These are phyloP conservation scores for Microcebus griseorufus DNA, from an alignment of 2,113 vertebrate genomes.

Conservation along the genomic window DNA sequence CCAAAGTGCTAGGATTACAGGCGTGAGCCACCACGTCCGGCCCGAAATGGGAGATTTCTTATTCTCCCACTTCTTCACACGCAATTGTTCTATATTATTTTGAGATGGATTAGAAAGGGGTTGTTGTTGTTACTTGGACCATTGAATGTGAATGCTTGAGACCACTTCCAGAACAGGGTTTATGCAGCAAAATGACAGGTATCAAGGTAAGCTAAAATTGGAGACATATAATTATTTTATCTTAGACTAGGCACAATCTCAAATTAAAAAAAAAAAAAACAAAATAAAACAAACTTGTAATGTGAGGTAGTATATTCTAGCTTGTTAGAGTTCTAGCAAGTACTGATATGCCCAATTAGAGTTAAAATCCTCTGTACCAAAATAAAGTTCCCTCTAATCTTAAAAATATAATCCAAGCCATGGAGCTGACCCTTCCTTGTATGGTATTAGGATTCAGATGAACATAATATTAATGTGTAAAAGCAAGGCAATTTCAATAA, in stretches of 20 bases:
- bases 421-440: not conserved
- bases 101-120: not conserved
- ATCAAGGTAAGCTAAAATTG: not conserved
- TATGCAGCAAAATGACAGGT: not conserved
- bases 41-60: too few relatives aligned
- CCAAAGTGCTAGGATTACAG: too few relatives aligned
- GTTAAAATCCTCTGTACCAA: not conserved
- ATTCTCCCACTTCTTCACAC: not conserved
- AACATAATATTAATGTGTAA: not conserved
- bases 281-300: too few relatives aligned
- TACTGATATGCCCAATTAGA: not conserved
- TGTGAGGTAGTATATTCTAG: not conserved
- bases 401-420: not conserved
- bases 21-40: too few relatives aligned
- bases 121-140: not conserved
- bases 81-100: not conserved
- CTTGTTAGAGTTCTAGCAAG: not conserved
- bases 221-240: not conserved
- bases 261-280: not conserved
- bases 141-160: not conserved
- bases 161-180: not conserved
- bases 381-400: not conserved
- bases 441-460: not conserved
- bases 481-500: slow-evolving; percentile 19
- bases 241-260: not conserved